A percentile compares a stretch with the other conserved stretches of the same genome.
Conservation (phyloP, 2,888 invertebrate species). For the Lasioglossum figueresi region DNA sequence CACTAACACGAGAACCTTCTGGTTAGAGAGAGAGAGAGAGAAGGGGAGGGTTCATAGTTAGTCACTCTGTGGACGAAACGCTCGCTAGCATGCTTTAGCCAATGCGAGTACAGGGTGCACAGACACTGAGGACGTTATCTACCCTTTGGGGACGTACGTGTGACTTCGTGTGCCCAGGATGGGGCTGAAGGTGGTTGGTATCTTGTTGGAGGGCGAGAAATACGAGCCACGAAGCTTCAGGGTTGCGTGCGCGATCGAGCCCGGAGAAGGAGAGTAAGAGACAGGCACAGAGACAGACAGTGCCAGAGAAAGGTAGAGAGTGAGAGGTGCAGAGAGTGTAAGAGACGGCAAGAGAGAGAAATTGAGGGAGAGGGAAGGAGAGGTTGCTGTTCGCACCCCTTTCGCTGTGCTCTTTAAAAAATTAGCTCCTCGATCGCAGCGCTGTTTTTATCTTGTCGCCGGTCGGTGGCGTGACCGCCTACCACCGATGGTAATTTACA, state of each 20-base stretch:
- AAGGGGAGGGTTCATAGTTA: constrained; percentile 26
- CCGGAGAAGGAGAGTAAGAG: constrained; percentile 36
- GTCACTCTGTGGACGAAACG: constrained; percentile 32
- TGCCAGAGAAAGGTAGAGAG: background rate
- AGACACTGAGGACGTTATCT: constrained; percentile 49
- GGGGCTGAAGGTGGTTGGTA: constrained; percentile 75
- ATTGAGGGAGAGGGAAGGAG: constrained; percentile 23
- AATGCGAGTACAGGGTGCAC: constrained; percentile 14
- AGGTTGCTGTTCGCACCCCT: constrained; percentile 69
- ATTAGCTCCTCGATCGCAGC: constrained; percentile 67
- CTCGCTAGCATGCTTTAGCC: background rate
- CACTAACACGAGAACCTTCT: background rate
- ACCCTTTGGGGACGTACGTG: constrained; percentile 6
- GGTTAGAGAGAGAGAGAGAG: background rate
- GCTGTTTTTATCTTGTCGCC: constrained; percentile 55
- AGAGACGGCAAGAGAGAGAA: background rate
- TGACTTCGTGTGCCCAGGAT: constrained; percentile 49
- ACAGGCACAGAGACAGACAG: background rate
- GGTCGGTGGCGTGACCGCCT: constrained; percentile 35
- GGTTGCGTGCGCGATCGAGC: constrained; percentile 73
- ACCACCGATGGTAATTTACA: constrained; percentile 37
- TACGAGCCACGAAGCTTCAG: constrained; percentile 70
- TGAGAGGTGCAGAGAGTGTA: background rate
- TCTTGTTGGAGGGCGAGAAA: constrained; percentile 77
- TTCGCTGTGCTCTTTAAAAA: constrained; percentile 73